These are phyloP conservation scores for Dynastes tityus DNA, from an alignment of 2,888 invertebrate species.

Conservation along the genomic window DNA sequence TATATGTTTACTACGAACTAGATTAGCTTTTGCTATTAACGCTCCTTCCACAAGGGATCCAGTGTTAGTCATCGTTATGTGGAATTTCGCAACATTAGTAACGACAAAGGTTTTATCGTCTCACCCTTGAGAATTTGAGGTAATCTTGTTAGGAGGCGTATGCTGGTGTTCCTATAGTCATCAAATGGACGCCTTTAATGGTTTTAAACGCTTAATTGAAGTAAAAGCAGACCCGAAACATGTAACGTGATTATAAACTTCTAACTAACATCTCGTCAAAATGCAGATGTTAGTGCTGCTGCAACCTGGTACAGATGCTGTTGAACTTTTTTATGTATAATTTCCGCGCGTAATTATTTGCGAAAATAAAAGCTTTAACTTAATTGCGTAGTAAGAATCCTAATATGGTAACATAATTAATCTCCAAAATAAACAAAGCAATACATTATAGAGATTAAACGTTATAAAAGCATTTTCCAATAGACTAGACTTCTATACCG, in stretches of 20 bases:
- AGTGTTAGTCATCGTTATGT: background rate
- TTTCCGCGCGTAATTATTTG: background rate
- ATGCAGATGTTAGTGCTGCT: background rate
- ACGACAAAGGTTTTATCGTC: constrained; percentile 8
- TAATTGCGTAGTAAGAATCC: background rate
- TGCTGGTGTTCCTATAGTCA: background rate
- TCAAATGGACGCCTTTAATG: background rate
- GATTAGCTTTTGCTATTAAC: too few relatives aligned
- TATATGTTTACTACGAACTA: too few relatives aligned
- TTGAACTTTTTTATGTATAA: background rate
- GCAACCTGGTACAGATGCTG: background rate
- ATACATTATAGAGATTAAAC: background rate
- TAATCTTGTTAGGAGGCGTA: constrained; percentile 24
- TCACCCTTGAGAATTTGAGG: constrained; percentile 2
- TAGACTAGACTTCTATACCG: background rate
- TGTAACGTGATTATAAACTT: background rate
- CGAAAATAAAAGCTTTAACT: too few relatives aligned
- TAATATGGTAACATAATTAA: background rate
- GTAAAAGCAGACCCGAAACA: constrained; percentile 22
- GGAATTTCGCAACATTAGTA: background rate
- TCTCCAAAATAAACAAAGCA: background rate
- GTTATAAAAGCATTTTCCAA: constrained; percentile 23
- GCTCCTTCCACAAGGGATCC: background rate
- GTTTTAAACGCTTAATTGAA: constrained; percentile 21
- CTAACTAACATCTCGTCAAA: background rate